Conservation (phyloP, 1,140 invertebrate genomes). For the Glossosoma conforme region DNA sequence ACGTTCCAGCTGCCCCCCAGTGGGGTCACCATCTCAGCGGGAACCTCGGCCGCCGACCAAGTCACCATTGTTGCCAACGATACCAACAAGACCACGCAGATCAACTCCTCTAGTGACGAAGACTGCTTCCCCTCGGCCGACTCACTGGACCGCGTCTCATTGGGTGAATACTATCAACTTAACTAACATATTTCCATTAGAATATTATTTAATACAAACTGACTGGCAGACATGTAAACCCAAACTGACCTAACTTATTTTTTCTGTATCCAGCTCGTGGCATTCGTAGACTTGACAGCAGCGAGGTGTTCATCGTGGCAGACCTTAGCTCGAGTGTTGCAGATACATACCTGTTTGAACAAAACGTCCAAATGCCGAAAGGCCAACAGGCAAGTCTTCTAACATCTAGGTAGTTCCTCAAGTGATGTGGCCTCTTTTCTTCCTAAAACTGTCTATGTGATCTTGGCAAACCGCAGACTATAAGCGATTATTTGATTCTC, state of each 20-base stretch:
- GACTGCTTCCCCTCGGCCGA: constrained; percentile 64
- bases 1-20: constrained; percentile 50
- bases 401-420: too few species aligned
- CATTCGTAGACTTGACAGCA: constrained; percentile 66
- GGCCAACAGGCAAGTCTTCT: too few species aligned
- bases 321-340: too few species aligned
- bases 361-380: too few species aligned
- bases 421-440: too few species aligned
- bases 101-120: constrained; percentile 61
- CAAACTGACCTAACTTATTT: not conserved
- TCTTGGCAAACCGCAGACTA: too few species aligned
- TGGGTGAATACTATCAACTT: constrained; percentile 40
- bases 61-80: constrained; percentile 75
- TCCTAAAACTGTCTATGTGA: too few species aligned
- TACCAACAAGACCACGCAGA: constrained; percentile 54
- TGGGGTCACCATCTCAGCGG: constrained; percentile 72
- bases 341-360: too few species aligned
- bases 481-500: too few species aligned
- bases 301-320: constrained; percentile 72
- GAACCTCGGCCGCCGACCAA: constrained; percentile 53
- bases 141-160: constrained; percentile 62
- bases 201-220: not conserved
- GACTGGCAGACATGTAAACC: not conserved
- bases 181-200: constrained; percentile 30
- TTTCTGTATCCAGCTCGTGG: not conserved